Conservation (phyloP, 2,888 invertebrate species). For the Diploptera punctata region DNA sequence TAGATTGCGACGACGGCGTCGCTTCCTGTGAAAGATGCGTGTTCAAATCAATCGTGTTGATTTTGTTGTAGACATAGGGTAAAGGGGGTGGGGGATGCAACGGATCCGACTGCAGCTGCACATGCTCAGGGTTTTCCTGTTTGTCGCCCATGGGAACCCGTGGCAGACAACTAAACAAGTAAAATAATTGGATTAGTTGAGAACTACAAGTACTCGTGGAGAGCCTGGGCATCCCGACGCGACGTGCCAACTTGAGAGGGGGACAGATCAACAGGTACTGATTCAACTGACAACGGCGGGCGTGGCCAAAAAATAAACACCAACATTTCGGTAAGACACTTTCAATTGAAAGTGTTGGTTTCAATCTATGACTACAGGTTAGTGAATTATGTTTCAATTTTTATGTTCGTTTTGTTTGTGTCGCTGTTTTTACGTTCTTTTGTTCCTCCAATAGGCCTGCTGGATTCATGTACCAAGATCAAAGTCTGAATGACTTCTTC, state of each 20-base stretch:
- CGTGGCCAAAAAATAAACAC: neutral
- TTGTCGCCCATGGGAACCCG: neutral
- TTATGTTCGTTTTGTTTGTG: no score
- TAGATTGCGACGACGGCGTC: no score
- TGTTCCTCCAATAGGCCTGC: no score
- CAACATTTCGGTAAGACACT: neutral
- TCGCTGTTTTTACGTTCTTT: no score
- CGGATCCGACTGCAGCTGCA: neutral
- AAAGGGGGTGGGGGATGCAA: neutral
- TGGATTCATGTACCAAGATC: no score
- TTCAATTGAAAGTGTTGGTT: neutral
- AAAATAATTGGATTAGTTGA: constrained; percentile 38
- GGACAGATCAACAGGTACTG: neutral
- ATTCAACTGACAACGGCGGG: neutral
- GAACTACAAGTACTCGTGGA: constrained; percentile 28
- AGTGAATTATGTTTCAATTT: no score
- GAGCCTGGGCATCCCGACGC: no score
- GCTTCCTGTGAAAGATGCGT: neutral
- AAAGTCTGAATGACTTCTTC: no score
- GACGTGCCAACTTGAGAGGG: no score
- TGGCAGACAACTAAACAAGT: constrained; percentile 33
- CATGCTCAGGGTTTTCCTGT: neutral
- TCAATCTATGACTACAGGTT: neutral
- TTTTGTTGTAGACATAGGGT: neutral
- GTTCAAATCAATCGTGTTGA: neutral